Base-by-base conservation (phyloP, 2,113 vertebrate species). In the Coregonus clupeaformis region DNA sequence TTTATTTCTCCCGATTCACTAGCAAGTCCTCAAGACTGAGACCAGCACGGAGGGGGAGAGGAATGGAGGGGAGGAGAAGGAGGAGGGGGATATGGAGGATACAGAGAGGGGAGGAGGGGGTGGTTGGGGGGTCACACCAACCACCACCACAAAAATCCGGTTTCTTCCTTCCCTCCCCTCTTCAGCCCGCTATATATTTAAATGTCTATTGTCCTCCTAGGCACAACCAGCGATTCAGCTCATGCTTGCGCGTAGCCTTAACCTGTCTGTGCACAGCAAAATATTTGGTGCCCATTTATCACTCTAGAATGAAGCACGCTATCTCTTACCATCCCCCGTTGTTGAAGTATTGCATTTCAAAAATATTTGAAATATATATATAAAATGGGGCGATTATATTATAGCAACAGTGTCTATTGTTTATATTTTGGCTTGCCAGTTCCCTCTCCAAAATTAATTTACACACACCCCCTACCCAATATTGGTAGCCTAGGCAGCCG, bases 1-100 rank as follows among this genome's bases (percentile, higher is more conserved):
- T 91, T 90, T 93, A 92, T 94, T 91, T 90, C 91, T 91, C 80
- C 89, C 72, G 90, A 88, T 87, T 92, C 89, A 91, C 90, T 87
- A 90, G 89, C 85, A 76, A 87, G 83, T 83, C 88, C 90, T 90
- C 88, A 89, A 90, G 91, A 92, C 91, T 91, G 86, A 85, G 81
- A 84, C 78, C 80, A 82, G 73, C 78, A 74, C 74, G 78, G 82
- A 84, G 77, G 82, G 81, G 80, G 81, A 73, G 76, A 78, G 70
- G 74, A 74, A 78, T 70, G 76, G 82, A 74, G 77, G 60, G 55
- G 72, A 82, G 86, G 83, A 89, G 81, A 68, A 76, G 75, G 85
- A 82, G 77, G 82, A 82, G 79, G 80, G 82, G 84, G 82, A 71
- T 89, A 78, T 81, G 75, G 85, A 82, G 82, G 83, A 80, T 83